A percentile compares a stretch with the other conserved stretches of the same genome.
Evolutionary conservation across 2,113 vertebrate genomes (phyloP).

Genomic region (Notiomystis cincta): DNA sequence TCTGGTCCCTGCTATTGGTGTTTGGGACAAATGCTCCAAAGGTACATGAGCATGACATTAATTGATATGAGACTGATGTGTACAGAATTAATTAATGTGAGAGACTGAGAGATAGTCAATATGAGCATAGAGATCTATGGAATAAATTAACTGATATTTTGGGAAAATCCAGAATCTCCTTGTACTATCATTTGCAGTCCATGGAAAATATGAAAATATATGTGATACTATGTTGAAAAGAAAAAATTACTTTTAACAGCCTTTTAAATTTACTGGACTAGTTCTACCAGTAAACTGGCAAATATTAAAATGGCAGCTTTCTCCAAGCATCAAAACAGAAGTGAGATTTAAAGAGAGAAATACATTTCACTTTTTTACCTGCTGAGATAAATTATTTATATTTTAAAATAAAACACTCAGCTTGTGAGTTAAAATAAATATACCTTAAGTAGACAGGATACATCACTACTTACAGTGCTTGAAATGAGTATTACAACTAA

Average conservation of each 20-base stretch:
- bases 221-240: background rate
- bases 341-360: background rate
- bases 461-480: background rate
- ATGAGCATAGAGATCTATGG: background rate
- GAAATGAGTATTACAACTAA: background rate
- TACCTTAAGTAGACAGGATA: background rate
- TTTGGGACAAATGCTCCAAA: background rate
- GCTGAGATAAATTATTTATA: background rate
- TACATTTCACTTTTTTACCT: background rate
- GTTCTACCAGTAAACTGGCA: background rate
- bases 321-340: background rate
- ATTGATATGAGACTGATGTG: background rate
- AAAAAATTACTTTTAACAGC: background rate
- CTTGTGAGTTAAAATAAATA: background rate
- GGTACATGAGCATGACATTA: background rate
- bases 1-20: background rate
- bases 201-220: background rate
- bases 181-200: background rate
- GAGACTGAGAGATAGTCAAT: background rate
- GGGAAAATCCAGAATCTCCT: background rate
- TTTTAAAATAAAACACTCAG: background rate
- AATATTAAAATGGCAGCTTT: background rate
- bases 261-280: background rate
- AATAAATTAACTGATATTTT: background rate
- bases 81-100: constrained; percentile 19